Evolutionary conservation across 23 tunicate genomes (phyloP), one percentile per base, ranked within the genome.

Genomic region (Trididemnum miniatum): DNA sequence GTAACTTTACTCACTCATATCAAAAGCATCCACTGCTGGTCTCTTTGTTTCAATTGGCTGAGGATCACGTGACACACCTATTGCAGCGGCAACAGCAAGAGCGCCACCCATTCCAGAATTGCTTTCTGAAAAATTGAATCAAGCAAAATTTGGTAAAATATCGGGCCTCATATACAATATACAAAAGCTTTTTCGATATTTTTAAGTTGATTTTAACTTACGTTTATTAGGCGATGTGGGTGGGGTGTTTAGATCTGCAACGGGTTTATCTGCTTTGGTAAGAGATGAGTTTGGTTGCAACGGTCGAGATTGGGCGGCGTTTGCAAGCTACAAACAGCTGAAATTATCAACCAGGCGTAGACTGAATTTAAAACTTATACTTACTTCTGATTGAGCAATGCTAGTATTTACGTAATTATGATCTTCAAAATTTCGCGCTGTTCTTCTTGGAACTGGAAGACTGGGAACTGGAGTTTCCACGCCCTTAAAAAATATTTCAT

Each of bases 371-470:
- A 7, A 7, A 44, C 54, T 44, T 44, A 15, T 44, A 18, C 82
- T 27, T 52, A 78, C 82, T 22, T 78, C 82, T 51, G 64, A 36
- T 22, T 84, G 87, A 20, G 90, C 71, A 51, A 91, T 77, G 60
- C 85, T 82, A 27, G 97, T 91, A 77, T 91, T 91, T 37, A 91
- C 89, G 73, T 91, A 91, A 54, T 91, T 91, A 63, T 91, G 97
- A 59, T 91, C 97, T 67, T 86, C 97, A 62, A 91, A 91, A 40
- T 62, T 86, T 69, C 85, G 72, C 29, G 72, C 65, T 20, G 54
- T 59, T 38, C 77, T 82, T 1, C 89, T 39, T 18, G 84, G 88
- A 12, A 79, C 29, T 12, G 85, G 57, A 25, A 67, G 22, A 24
- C 38, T 33, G 7, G 38, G 38, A 12, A 30, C 38, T 3, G 38